Percentiles rank a stretch among this genome's conserved stretches.
phyloP scores from a whole-genome alignment of 2,113 vertebrate genomes.

The Xiphias gladius region DNA sequence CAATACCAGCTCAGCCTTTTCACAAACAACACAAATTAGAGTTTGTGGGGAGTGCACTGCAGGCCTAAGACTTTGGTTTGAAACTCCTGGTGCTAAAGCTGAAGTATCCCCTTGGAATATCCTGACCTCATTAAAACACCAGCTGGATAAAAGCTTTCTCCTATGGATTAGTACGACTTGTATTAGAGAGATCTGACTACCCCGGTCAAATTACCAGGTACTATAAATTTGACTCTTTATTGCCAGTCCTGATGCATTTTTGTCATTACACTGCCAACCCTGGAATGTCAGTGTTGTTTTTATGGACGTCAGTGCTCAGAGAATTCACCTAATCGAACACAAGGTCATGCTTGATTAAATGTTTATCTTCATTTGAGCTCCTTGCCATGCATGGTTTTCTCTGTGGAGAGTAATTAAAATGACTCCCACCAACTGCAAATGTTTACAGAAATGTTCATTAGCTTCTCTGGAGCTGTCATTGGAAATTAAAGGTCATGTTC shows the following conservation, averaged over 20 bases:
- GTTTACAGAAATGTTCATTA: constrained; percentile 85
- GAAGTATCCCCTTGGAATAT: constrained; percentile 65
- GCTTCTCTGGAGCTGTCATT: constrained; percentile 79
- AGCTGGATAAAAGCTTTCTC: constrained; percentile 70
- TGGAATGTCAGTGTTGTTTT: constrained; percentile 63
- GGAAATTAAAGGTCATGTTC: constrained; percentile 85
- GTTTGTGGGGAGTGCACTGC: constrained; percentile 24
- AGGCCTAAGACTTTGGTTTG: constrained; percentile 36
- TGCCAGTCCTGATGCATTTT: constrained; percentile 63
- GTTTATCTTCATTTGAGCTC: constrained; percentile 82
- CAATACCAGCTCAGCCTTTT: constrained; percentile 23
- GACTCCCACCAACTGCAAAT: constrained; percentile 79
- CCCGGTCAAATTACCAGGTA: constrained; percentile 58
- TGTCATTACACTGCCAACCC: constrained; percentile 64
- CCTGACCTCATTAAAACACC: constrained; percentile 73
- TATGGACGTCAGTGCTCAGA: constrained; percentile 49
- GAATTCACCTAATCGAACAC: constrained; percentile 74
- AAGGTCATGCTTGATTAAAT: constrained; percentile 81
- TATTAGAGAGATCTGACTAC: constrained; percentile 65
- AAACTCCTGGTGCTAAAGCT: constrained; percentile 43
- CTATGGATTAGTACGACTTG: constrained; percentile 65
- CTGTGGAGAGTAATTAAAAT: constrained; percentile 84
- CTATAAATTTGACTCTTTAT: constrained; percentile 49
- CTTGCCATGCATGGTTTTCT: constrained; percentile 66
- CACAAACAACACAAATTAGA: constrained; percentile 46